Percentiles rank a stretch among this genome's conserved stretches.
Evolutionary conservation across 1,140 invertebrate species (phyloP).

Genomic region (Venustaconcha ellipsiformis): DNA sequence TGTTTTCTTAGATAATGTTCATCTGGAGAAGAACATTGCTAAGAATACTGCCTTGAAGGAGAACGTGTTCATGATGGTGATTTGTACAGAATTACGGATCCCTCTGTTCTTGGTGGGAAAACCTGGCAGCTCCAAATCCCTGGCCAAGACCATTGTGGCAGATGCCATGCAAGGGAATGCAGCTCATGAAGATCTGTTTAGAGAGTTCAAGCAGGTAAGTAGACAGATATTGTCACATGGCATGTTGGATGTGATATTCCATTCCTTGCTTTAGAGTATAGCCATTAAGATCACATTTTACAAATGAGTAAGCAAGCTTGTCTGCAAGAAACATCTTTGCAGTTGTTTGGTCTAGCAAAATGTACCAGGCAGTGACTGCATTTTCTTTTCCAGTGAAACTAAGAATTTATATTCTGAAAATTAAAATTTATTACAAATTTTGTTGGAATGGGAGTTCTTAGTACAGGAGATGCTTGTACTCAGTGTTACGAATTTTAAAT

Average conservation of each 20-base stretch:
- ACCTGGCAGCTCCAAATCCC: conserved; percentile 66
- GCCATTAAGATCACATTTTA: too few relatives aligned
- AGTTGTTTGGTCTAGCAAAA: too few relatives aligned
- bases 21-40: conserved; percentile 55
- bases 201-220: conserved; percentile 21
- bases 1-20: conserved; percentile 55
- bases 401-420: too few relatives aligned
- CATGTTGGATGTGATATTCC: not conserved
- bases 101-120: conserved; percentile 65
- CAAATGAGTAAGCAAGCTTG: too few relatives aligned
- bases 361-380: too few relatives aligned
- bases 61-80: conserved; percentile 65
- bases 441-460: too few relatives aligned
- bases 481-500: too few relatives aligned
- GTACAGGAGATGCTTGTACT: too few relatives aligned
- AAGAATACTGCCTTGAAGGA: conserved; percentile 61
- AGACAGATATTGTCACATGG: not conserved
- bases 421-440: too few relatives aligned
- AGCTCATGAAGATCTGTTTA: conserved; percentile 28
- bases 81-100: conserved; percentile 60
- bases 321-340: too few relatives aligned
- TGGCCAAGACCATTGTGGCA: conserved; percentile 59
- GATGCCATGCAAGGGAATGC: conserved; percentile 62
- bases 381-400: too few relatives aligned
- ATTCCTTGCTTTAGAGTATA: not conserved